Percentiles rank a stretch among this genome's conserved stretches.
phyloP scores from a whole-genome alignment of 2,113 vertebrate genomes.

The Toxotes chatareus region DNA sequence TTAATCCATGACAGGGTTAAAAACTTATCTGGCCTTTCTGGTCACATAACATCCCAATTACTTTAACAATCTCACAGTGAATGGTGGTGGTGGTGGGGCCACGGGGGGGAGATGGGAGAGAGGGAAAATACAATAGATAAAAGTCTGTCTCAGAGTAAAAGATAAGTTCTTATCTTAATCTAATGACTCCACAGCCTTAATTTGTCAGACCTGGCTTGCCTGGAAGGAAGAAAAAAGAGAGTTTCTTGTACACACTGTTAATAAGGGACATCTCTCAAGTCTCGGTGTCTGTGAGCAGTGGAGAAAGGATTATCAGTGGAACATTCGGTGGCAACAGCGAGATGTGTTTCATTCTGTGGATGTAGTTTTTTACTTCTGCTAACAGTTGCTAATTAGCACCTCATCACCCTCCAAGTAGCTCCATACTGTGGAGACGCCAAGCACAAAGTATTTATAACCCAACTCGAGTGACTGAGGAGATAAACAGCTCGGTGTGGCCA shows the following conservation, averaged over 20 bases:
- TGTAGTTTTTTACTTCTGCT: constrained; percentile 73
- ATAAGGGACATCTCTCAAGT: constrained; percentile 92
- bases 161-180: constrained; percentile 99
- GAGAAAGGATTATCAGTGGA: constrained; percentile 87
- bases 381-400: constrained; percentile 87
- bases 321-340: constrained; percentile 88
- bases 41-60: constrained; percentile 93
- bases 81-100: constrained; percentile 20
- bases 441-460: constrained; percentile 83
- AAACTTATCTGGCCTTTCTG: constrained; percentile 79
- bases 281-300: constrained; percentile 87
- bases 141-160: constrained; percentile 93
- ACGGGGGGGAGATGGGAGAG: constrained; percentile 56
- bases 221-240: constrained; percentile 76
- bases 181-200: constrained; percentile 97
- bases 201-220: constrained; percentile 95
- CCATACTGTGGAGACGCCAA: constrained; percentile 77
- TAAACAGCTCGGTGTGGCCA: constrained; percentile 71
- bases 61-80: constrained; percentile 85
- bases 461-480: constrained; percentile 63
- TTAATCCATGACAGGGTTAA: constrained; percentile 83
- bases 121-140: constrained; percentile 93
- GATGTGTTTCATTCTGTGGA: constrained; percentile 87
- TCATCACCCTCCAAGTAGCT: constrained; percentile 85
- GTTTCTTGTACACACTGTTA: constrained; percentile 91